Base-by-base conservation (phyloP, 2,888 invertebrate genomes). In the Leptarthrus brevirostris region DNA sequence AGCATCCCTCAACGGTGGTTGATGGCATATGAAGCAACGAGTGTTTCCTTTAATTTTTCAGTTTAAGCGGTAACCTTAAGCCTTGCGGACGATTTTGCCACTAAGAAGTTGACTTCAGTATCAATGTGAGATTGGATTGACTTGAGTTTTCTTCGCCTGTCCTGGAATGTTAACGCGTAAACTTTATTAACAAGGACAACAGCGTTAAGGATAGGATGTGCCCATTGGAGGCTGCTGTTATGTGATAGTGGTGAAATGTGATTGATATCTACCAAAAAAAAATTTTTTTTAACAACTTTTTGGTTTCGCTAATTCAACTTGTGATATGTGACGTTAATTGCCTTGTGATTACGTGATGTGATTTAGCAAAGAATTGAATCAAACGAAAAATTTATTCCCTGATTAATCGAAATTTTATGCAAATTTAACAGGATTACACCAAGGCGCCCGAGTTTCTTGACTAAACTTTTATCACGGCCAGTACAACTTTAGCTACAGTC, bases 21-120 rank as follows among this genome's bases (percentile, higher is more conserved):
- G 64, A 47, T 26, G 24, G 6, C 64, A 66, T 47, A 70, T 70
- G 70, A 70, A 70, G 70, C 70, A 70, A 70, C 70, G 70, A 70
- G 70, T 70, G 70, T 70, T 52, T 53, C 52, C 22, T 36, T 36
- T 52, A 70, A 70, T 49, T 56, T 72, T 36, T 72, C 72, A 72
- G 72, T 72, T 52, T 72, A 58, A 72, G 47, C 72, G 72, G 61
- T 30, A 72, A 58, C 58, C 49, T 72, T 72, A 49, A 72, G 30
- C 72, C 26, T 58, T 52, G 40, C 72, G 72, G 72, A 72, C 49
- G 72, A 66, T 66, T 66, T 24, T 14, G 44, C 64, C 26, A 26
- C 61, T 66, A 61, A 36, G 36, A 61, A 40, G 22, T 40, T 26
- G 22, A 16, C 4, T 30, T 8, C 30, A 30, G 4, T 30, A 30